Base-by-base conservation (phyloP, 2,888 invertebrate genomes). In the Micoletzkya japonica region DNA sequence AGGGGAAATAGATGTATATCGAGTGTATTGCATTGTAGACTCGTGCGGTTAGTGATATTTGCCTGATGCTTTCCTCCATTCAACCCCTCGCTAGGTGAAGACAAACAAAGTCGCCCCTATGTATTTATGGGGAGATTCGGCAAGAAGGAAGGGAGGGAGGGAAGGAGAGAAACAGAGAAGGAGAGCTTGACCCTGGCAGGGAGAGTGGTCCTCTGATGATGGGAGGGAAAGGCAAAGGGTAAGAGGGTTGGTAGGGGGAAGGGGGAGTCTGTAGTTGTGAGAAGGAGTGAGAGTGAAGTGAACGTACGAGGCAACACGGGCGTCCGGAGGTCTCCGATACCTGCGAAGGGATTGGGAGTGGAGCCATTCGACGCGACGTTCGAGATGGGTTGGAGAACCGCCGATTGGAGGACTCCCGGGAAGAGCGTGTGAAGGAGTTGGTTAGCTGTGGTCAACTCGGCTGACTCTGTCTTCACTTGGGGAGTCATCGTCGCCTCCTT, bases 81-180 rank as follows among this genome's bases (percentile, higher is more conserved):
- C 24, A 10, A 17, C 34, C 17, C 30, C 50, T 20, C 67, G 30
- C 57, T 32, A 20, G 50, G 32, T 17, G 68, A 34, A n/a, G 58
- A 24, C 68, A 57, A 58, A 58, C 58, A 58, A 30, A 44, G 50
- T 34, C 50, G 2, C n/a, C 32, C 44, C 20, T 44, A 24, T 68
- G 68, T 58, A 58, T 68, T 68, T 57, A 68, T 66, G 54, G 52
- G 32, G 52, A 64, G 64, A 64, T 52, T 66, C 64, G 64, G 64
- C 26, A 34, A 66, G 64, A 64, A 52, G 64, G 58, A 57, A 68
- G 57, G 58, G 57, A 49, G 37, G 68, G 36, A 67, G n/a, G 66
- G 39, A 36, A 56, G 66, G 66, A 37, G 26, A 54, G 56, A 24
- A 37, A 20, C 36, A 56, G 54, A 66, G 52, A 14, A 37, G 30